Evolutionary conservation across 2,888 invertebrate species (phyloP), one percentile per base, ranked within the genome.

Genomic region (Sthenelais limicola): DNA sequence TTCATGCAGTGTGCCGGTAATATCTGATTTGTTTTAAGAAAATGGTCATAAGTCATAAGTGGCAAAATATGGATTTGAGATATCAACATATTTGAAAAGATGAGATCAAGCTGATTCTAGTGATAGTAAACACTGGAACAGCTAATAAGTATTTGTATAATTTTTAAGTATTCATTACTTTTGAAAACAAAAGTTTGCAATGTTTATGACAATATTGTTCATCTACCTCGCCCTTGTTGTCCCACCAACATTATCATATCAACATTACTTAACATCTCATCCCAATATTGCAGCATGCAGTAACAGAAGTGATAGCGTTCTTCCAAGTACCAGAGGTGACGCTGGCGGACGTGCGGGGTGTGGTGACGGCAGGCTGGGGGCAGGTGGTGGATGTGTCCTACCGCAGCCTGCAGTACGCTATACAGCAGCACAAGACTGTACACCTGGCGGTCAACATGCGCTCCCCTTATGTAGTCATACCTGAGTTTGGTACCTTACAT

Each of bases 401-500:
- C 66, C 82, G 84, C 56, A 86, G 91, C 68, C 85, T 91, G 0
- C 89, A 90, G 62, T 90, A 90, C 75, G 91, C 89, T 71, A 89
- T 89, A 79, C 88, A 89, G 28, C 88, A 91, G 80, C 89, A 90
- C 77, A 91, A 91, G 87, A 90, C 92, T 77, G 90, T 93, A 80
- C 91, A 92, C 78, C 85, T 94, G n/a, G 92, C 92, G 80, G 89
- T 94, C 74, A 93, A 94, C 80, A 88, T 94, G 67, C 92, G 92
- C 84, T 92, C 93, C 7, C 94, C 94, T 0, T 93, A 93, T 81
- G 83, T 94, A 12, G 91, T 94, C 4, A 88, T 94, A 72, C 94
- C 94, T 0, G 93, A 94, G 83, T 90, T 91, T 79, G 94, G 93
- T 24, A 92, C 92, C 48, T 76, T 87, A 15, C 88, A 87, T 79